Conservation (phyloP, 2,113 vertebrate genomes). For the Albula goreensis region DNA sequence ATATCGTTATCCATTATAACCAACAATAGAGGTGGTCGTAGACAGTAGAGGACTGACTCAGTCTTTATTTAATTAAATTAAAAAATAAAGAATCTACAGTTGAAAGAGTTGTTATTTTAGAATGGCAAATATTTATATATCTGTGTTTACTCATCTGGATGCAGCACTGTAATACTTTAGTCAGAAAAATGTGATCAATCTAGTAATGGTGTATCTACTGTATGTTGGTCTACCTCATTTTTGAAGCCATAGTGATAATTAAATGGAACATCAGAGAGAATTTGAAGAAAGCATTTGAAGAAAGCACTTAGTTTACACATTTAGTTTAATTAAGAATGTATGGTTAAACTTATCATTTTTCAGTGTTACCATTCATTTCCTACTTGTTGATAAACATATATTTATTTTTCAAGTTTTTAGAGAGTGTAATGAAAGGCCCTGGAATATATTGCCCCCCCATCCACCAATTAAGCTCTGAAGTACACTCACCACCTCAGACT, state of each 20-base stretch:
- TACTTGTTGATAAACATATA: slow-evolving; percentile 24
- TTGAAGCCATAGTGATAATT: slow-evolving; percentile 12
- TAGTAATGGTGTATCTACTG: slow-evolving; percentile 18
- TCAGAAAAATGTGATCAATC: slow-evolving; percentile 24
- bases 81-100: not conserved
- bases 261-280: not conserved
- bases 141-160: not conserved
- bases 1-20: not conserved
- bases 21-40: not conserved
- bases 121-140: not conserved
- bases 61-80: not conserved
- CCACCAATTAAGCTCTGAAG: slow-evolving; percentile 22
- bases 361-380: slow-evolving; percentile 18
- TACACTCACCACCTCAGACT: slow-evolving; percentile 57
- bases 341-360: not conserved
- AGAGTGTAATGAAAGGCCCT: not conserved
- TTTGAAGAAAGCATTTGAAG: not conserved
- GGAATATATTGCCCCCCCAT: not conserved
- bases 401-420: slow-evolving; percentile 25
- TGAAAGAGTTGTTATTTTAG: not conserved
- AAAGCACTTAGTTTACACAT: not conserved
- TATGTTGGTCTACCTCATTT: slow-evolving; percentile 13
- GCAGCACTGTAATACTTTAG: not conserved
- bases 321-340: slow-evolving; percentile 13
- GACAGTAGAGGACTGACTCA: not conserved